Base-by-base conservation (phyloP, 2,113 vertebrate genomes). In the Oxyura jamaicensis region DNA sequence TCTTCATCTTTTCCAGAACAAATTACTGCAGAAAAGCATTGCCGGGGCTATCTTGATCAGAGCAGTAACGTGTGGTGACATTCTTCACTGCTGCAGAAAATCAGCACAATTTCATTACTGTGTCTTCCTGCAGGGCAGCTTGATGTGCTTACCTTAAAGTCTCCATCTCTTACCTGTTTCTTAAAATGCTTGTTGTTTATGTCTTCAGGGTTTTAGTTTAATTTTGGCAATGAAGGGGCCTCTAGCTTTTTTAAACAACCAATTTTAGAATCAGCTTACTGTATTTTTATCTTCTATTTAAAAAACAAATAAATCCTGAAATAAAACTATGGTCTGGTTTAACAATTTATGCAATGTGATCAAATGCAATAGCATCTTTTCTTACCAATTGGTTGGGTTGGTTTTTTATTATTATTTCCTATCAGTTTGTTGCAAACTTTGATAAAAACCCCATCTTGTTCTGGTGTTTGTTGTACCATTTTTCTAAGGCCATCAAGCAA, bases 31-130 rank as follows among this genome's bases (percentile, higher is more conserved):
- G 82, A 72, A 86, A 83, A 89, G 36, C 5, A 2, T 87, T 80
- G 56, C 72, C 60, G n/a, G 12, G 33, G 60, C 60, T 79, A 6
- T 78, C 84, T 76, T n/a, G 4, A 44, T 73, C 33, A 75, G 65
- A 88, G 55, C 46, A 63, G 84, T 59, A 90, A 69, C 0, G 1
- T 62, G 41, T 19, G 39, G 62, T 84, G 86, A 84, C 83, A 88
- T 94, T 89, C 78, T 87, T 91, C 83, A 77, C 58, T 72, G 59
- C 59, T 80, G 60, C 82, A 88, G 89, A 96, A 95, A 95, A 93
- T 95, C 91, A 83, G 92, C 80, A 68, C 89, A 88, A 90, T 91
- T 92, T 85, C 91, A 83, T 96, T 96, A 91, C 26, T 17, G 13
- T 90, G 86, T 58, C 60, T 90, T 81, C 84, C 96, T 88, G 87